A percentile compares a stretch with the other conserved stretches of the same genome.
These are phyloP conservation scores for Bungarus multicinctus DNA, from an alignment of 2,113 vertebrate species.

Conservation along the genomic window DNA sequence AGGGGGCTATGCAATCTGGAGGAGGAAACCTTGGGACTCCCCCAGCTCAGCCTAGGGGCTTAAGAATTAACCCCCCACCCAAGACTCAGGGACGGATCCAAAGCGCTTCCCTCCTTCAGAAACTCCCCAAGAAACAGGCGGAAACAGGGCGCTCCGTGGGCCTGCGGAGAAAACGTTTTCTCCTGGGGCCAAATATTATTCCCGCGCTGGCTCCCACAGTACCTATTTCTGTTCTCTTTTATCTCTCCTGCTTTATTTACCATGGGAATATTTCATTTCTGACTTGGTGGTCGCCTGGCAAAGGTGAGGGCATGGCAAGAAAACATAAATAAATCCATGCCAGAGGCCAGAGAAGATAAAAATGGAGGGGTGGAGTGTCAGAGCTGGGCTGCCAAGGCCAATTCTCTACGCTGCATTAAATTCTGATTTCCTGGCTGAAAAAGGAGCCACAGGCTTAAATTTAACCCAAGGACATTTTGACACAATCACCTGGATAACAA, in stretches of 20 bases:
- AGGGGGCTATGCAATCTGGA: not conserved
- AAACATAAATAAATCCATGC: not conserved
- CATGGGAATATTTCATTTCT: not conserved
- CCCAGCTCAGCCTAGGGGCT: not conserved
- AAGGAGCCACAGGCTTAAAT: not conserved
- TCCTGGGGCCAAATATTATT: not conserved
- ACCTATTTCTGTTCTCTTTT: no score
- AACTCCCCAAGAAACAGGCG: not conserved
- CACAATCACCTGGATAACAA: not conserved
- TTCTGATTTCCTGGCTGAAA: not conserved
- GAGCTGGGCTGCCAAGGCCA: not conserved
- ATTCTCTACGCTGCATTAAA: not conserved
- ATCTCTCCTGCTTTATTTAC: not conserved
- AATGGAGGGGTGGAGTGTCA: not conserved
- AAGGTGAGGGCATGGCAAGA: not conserved
- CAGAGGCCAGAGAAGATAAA: not conserved
- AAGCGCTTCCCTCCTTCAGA: not conserved
- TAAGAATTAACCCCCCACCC: not conserved
- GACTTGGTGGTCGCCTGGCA: not conserved
- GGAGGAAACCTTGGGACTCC: not conserved
- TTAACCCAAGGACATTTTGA: not conserved
- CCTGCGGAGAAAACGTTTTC: not conserved
- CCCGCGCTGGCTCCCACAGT: not conserved
- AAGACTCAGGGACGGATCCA: no score
- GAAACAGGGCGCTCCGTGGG: not conserved